These are phyloP conservation scores for Eidolon helvum DNA, from an alignment of 2,113 vertebrate species.

Conservation along the genomic window DNA sequence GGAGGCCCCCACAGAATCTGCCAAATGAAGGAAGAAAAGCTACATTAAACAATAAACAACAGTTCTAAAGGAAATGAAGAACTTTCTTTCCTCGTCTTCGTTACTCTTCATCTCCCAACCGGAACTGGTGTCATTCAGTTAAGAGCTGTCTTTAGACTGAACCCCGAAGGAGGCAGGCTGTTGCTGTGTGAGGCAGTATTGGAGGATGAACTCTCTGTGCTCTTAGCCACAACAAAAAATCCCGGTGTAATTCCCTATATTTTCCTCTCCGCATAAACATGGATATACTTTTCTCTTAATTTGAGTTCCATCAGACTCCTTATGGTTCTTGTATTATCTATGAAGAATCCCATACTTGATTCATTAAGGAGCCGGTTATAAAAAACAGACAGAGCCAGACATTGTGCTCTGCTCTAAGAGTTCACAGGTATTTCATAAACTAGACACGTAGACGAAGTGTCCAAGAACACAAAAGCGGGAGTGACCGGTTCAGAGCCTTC, in stretches of 20 bases:
- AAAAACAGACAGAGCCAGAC: neutral
- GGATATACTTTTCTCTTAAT: neutral
- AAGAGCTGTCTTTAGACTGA: neutral
- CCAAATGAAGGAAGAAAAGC: neutral
- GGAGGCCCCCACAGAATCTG: neutral
- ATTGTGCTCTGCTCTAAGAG: neutral
- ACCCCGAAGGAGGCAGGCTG: too few relatives aligned
- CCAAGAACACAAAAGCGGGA: neutral
- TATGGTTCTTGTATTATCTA: neutral
- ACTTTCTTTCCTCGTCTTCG: neutral
- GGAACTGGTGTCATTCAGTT: neutral
- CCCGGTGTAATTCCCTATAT: neutral
- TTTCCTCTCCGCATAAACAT: neutral
- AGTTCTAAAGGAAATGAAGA: neutral
- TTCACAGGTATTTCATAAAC: neutral
- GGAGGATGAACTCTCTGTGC: too few relatives aligned
- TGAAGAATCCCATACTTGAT: neutral
- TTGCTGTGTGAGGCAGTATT: fast-evolving
- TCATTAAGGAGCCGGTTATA: neutral
- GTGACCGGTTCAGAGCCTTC: fast-evolving
- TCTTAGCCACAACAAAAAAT: neutral
- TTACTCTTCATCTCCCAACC: neutral
- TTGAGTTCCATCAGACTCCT: neutral
- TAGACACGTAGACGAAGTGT: neutral
- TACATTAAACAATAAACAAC: neutral